Evolutionary conservation across 2,797 vertebrate genomes (phyloP).

Genomic region (Craterocephalus amniculus): DNA sequence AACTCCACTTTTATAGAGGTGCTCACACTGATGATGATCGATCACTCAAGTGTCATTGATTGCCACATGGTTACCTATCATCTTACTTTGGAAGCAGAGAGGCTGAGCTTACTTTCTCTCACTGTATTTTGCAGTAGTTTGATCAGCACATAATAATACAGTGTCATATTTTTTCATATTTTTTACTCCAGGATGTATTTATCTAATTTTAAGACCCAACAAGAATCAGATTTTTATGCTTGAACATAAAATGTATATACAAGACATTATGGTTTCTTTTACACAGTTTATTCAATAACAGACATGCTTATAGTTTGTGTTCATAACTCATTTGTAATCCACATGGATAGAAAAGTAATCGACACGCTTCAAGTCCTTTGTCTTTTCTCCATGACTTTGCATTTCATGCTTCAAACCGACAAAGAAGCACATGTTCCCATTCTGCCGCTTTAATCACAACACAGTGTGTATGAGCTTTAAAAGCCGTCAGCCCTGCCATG

Average conservation of each 20-base stretch:
- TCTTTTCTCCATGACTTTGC: conserved; percentile 4
- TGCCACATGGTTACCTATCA: too few species aligned
- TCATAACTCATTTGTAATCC: not conserved
- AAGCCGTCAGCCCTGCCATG: conserved; percentile 43
- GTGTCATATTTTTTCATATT: too few species aligned
- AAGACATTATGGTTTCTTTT: not conserved
- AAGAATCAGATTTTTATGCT: not conserved
- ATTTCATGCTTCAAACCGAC: conserved; percentile 27
- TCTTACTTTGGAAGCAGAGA: too few species aligned
- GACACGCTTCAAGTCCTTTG: not conserved
- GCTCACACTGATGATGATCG: too few species aligned
- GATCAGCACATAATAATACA: too few species aligned
- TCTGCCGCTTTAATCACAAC: conserved; percentile 53
- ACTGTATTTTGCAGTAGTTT: too few species aligned
- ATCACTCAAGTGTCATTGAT: too few species aligned
- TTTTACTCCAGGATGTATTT: not conserved
- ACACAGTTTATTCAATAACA: not conserved
- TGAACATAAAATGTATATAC: not conserved
- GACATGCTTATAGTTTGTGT: not conserved
- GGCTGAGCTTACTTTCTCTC: too few species aligned
- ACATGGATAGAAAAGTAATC: too few species aligned
- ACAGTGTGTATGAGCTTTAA: conserved; percentile 56
- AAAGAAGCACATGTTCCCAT: not conserved
- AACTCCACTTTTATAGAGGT: too few species aligned
- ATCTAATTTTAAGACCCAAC: too few species aligned